A percentile compares a stretch with the other conserved stretches of the same genome.
These are phyloP conservation scores for Drosophila maculinotata DNA, from an alignment of 2,888 invertebrate genomes.

Conservation along the genomic window DNA sequence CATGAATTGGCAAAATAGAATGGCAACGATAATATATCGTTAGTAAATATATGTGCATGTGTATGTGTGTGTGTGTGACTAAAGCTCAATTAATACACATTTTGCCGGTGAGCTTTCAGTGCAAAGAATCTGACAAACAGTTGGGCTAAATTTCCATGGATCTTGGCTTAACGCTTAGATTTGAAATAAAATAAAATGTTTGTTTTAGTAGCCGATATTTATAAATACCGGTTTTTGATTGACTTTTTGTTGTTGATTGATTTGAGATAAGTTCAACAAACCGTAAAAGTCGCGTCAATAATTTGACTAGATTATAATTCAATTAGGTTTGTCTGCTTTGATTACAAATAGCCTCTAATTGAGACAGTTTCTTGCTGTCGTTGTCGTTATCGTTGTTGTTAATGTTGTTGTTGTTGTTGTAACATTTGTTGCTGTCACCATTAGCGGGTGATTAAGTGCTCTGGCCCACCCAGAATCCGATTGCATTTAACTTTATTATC, in stretches of 20 bases:
- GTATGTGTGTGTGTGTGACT: constrained; percentile 4
- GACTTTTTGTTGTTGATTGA: constrained; percentile 1
- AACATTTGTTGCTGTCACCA: background rate
- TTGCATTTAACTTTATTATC: constrained; percentile 9
- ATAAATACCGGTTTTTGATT: constrained; percentile 54
- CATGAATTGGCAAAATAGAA: constrained; percentile 55
- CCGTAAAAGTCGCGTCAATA: constrained; percentile 33
- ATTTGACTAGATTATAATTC: constrained; percentile 24
- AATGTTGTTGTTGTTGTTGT: constrained; percentile 2
- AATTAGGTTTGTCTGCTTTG: constrained; percentile 19
- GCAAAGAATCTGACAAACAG: constrained; percentile 22
- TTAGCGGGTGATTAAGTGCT: constrained; percentile 9
- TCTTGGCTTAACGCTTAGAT: constrained; percentile 11
- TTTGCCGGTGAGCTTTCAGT: constrained; percentile 25
- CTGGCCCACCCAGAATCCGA: constrained; percentile 43
- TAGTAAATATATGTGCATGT: background rate
- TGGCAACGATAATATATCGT: constrained; percentile 11
- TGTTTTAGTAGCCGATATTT: constrained; percentile 24
- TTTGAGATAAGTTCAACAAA: constrained; percentile 66
- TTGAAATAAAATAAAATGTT: constrained; percentile 39
- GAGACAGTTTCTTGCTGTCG: background rate
- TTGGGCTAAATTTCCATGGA: constrained; percentile 19
- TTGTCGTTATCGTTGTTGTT: no score
- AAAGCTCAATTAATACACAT: constrained; percentile 45
- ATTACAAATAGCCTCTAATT: constrained; percentile 48